A percentile compares a stretch with the other conserved stretches of the same genome.
Conservation (phyloP, 2,797 vertebrate genomes). For the Acipenser transmontanus region DNA sequence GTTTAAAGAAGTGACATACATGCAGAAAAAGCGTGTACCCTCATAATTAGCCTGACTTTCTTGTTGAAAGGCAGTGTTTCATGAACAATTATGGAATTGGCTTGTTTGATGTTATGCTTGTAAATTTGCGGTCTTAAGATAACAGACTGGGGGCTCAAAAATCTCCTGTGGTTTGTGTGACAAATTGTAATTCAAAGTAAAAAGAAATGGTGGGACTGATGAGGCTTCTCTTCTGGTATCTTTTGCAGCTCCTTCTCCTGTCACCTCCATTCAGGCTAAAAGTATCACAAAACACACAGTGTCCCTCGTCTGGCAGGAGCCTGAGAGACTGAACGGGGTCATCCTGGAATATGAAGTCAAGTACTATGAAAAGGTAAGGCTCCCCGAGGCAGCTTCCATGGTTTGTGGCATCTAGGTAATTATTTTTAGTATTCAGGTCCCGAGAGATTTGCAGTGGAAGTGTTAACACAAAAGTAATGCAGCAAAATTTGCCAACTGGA, state of each 20-base stretch:
- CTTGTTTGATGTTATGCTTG: background rate
- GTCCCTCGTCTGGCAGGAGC: conserved; percentile 85
- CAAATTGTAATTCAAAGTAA: too few species aligned
- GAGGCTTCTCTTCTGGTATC: background rate
- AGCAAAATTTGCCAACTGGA: too few species aligned
- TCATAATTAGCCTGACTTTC: conserved; percentile 29
- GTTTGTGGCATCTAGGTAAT: too few species aligned
- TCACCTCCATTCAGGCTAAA: conserved; percentile 86
- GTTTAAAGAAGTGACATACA: background rate
- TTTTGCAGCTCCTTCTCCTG: conserved; percentile 81
- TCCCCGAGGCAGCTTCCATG: too few species aligned
- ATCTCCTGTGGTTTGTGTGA: too few species aligned
- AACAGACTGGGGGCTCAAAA: too few species aligned
- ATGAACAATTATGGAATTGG: background rate
- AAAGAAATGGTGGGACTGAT: too few species aligned
- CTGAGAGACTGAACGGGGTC: conserved; percentile 89
- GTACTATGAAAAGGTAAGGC: conserved; percentile 92
- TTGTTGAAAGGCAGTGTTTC: conserved; percentile 31
- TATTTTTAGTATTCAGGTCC: too few species aligned
- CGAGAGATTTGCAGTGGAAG: too few species aligned
- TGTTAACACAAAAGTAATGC: too few species aligned
- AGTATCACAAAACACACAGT: conserved; percentile 94
- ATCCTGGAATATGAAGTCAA: conserved; percentile 97
- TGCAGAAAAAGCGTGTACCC: conserved; percentile 7
- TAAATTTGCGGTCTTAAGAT: too few species aligned